These are phyloP conservation scores for Polyergus mexicanus DNA, from an alignment of 1,140 invertebrate genomes.

Conservation along the genomic window DNA sequence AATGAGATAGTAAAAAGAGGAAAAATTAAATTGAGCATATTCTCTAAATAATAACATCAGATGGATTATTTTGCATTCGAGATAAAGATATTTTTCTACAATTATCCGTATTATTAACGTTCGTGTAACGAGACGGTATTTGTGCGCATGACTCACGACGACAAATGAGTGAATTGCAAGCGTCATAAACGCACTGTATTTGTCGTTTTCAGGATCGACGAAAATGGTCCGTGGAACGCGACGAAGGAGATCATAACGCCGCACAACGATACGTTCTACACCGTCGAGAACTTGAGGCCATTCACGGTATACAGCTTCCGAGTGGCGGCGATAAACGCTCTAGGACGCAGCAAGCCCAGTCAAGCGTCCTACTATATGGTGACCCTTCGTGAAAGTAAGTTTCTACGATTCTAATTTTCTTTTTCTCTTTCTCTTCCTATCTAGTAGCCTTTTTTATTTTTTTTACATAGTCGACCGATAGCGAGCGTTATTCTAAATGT, in stretches of 20 bases:
- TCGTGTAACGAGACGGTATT: neutral
- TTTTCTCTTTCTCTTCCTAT: neutral
- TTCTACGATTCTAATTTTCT: slow-evolving; percentile 43
- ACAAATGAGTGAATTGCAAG: slow-evolving; percentile 17
- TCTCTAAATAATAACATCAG: neutral
- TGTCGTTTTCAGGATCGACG: slow-evolving; percentile 88
- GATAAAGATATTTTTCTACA: neutral
- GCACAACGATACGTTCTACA: slow-evolving; percentile 89
- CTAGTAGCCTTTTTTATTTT: neutral
- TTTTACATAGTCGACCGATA: neutral
- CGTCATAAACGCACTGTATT: slow-evolving; percentile 51
- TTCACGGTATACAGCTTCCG: slow-evolving; percentile 93
- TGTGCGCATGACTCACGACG: neutral
- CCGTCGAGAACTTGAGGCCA: slow-evolving; percentile 89
- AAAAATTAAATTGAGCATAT: neutral
- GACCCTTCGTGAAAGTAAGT: slow-evolving; percentile 91
- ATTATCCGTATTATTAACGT: neutral
- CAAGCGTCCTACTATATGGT: slow-evolving; percentile 92
- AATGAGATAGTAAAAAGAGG: neutral
- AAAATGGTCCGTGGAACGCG: slow-evolving; percentile 89
- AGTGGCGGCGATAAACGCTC: slow-evolving; percentile 90
- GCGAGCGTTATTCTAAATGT: neutral
- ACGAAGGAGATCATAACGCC: slow-evolving; percentile 89
- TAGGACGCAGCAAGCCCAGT: slow-evolving; percentile 90
- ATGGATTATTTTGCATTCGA: neutral